Conservation (phyloP, 2,797 vertebrate species). For the Avahi laniger region DNA sequence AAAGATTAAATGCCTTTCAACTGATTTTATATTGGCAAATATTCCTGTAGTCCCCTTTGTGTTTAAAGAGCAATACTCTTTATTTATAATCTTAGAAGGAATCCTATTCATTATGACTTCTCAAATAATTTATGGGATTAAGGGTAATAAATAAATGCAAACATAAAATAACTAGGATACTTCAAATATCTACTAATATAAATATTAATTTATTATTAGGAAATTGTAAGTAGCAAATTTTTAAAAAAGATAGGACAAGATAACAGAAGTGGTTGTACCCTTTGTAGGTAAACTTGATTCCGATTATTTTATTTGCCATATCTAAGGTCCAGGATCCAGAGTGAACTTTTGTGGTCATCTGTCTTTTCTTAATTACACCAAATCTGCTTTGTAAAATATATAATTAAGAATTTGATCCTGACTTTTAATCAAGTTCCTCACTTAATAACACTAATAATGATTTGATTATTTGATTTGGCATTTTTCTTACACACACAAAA, state of each 20-base stretch:
- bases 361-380: background rate
- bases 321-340: background rate
- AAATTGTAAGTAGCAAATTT: background rate
- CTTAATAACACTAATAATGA: background rate
- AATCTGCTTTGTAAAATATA: background rate
- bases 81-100: background rate
- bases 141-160: background rate
- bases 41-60: background rate
- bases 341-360: background rate
- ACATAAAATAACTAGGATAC: background rate
- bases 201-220: background rate
- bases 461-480: background rate
- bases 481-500: background rate
- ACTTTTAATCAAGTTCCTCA: background rate
- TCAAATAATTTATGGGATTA: slow-evolving; percentile 1
- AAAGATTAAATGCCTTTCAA: background rate
- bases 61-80: background rate
- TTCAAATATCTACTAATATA: background rate
- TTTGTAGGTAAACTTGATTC: background rate
- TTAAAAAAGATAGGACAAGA: background rate
- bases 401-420: background rate
- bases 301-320: background rate
- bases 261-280: background rate
- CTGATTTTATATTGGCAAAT: background rate
- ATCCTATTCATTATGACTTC: background rate